Conservation (phyloP, 2,113 vertebrate species). For the Beaufortia kweichowensis region DNA sequence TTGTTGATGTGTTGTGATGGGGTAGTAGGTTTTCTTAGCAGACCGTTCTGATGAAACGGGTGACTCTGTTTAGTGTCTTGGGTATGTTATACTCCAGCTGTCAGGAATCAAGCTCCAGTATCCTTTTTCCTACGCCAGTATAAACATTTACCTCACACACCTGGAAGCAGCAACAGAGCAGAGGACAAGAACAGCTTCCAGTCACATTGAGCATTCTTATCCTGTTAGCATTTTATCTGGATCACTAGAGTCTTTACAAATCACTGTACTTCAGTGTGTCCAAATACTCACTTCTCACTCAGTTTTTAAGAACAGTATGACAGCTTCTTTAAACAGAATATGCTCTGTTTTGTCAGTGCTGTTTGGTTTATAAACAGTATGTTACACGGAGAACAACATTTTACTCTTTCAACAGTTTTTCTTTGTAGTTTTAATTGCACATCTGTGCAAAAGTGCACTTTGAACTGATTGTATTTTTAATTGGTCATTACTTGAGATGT, state of each 20-base stretch:
- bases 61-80: conserved; percentile 1
- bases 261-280: background rate
- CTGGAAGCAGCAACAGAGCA: conserved; percentile 46
- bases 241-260: conserved; percentile 1
- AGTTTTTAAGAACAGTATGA: background rate
- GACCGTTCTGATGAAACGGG: background rate
- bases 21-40: background rate
- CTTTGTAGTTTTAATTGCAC: too few relatives aligned
- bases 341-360: background rate
- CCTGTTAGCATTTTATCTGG: background rate
- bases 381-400: background rate
- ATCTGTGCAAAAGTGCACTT: conserved; percentile 4
- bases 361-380: conserved; percentile 1
- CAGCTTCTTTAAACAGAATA: background rate
- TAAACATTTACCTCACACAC: conserved; percentile 65
- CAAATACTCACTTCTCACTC: background rate
- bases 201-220: conserved; percentile 34
- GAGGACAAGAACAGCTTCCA: conserved; percentile 55
- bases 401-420: background rate
- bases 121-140: conserved; percentile 44
- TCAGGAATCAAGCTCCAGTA: conserved; percentile 10
- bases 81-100: conserved; percentile 22
- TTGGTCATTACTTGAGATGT: conserved; percentile 3
- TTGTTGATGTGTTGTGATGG: background rate
- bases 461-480: conserved; percentile 22